Percentiles rank a stretch among this genome's conserved stretches.
Conservation (phyloP, 2,113 vertebrate genomes). For the Phyllostomus discolor region DNA sequence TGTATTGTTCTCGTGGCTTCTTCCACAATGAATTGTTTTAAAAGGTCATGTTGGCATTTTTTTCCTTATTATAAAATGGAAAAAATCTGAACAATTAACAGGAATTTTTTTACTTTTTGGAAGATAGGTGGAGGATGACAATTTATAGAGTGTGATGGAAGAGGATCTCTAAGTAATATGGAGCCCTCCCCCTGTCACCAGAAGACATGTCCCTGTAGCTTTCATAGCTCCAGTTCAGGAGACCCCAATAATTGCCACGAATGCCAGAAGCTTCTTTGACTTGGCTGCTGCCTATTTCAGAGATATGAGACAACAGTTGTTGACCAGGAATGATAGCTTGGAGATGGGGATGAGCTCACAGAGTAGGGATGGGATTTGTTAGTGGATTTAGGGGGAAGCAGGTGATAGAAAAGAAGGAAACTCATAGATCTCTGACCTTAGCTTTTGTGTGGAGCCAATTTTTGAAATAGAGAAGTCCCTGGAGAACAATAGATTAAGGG, state of each 20-base stretch:
- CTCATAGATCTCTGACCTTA: not conserved
- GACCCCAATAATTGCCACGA: not conserved
- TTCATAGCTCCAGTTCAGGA: not conserved
- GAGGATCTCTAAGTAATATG: not conserved
- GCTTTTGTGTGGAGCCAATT: not conserved
- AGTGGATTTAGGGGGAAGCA: not conserved
- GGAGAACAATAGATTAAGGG: not conserved
- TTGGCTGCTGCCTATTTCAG: not conserved
- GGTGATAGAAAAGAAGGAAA: not conserved
- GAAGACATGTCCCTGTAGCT: not conserved
- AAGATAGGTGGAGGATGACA: not conserved
- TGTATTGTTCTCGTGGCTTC: not conserved
- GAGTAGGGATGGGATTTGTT: not conserved
- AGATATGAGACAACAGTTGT: not conserved
- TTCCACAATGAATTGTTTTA: not conserved
- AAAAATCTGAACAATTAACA: not conserved
- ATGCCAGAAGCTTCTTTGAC: not conserved
- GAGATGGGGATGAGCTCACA: not conserved
- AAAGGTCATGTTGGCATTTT: not conserved
- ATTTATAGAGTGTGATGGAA: not conserved
- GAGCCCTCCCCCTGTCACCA: not conserved
- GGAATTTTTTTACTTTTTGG: not conserved
- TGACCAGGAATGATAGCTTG: not conserved
- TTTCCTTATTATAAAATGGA: not conserved
- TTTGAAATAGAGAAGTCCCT: not conserved